Evolutionary conservation across 2,113 vertebrate genomes (phyloP).

Genomic region (Platanista minor): DNA sequence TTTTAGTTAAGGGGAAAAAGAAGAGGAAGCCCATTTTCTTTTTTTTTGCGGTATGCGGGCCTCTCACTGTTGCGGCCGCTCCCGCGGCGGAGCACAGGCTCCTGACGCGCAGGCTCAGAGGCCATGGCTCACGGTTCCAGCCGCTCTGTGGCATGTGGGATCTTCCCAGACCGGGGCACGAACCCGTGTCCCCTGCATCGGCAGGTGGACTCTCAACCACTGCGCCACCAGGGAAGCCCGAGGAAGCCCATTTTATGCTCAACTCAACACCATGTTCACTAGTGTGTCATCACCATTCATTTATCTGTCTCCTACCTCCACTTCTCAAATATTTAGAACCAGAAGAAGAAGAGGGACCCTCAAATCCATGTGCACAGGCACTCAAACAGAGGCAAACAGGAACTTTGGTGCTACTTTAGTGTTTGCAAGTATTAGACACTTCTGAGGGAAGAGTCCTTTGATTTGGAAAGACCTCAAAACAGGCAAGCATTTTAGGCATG

Average conservation of each 20-base stretch:
- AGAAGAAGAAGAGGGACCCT: background rate
- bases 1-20: background rate
- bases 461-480: background rate
- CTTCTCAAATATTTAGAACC: background rate
- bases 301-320: background rate
- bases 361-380: background rate
- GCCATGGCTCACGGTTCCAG: too few species aligned
- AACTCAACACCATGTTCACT: background rate
- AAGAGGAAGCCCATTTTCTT: background rate
- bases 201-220: too few species aligned
- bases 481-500: background rate
- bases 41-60: too few species aligned
- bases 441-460: background rate
- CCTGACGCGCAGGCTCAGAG: too few species aligned
- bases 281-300: background rate
- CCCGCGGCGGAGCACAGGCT: too few species aligned
- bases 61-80: too few species aligned
- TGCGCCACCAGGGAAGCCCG: too few species aligned
- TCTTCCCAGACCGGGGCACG: too few species aligned
- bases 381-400: background rate
- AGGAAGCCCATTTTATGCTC: background rate
- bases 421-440: background rate
- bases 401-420: background rate
- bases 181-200: too few species aligned
- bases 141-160: too few species aligned